phyloP scores from a whole-genome alignment of 53 echinoderm and acorn worm species.

The Luidia sarsii region DNA sequence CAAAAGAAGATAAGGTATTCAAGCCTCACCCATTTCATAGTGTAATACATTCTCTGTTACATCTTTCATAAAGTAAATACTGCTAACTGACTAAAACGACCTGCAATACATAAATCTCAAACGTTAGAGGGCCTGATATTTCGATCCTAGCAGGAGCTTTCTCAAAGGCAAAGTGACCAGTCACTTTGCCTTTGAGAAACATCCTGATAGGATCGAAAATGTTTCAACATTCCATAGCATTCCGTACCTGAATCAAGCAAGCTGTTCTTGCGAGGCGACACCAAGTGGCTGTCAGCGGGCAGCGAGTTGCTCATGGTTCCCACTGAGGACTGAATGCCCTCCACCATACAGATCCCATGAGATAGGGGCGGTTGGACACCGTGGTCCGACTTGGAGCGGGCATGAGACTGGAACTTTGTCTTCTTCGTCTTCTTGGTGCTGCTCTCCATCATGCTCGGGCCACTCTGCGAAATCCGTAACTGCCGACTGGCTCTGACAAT shows the following conservation, averaged over 20 bases:
- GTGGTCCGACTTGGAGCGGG: constrained; percentile 27
- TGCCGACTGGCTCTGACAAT: not conserved
- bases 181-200: no score
- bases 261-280: constrained; percentile 29
- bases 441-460: not conserved
- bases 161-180: no score
- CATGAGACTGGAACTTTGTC: not conserved
- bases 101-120: no score
- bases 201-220: not conserved
- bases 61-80: not conserved
- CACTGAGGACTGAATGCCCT: not conserved
- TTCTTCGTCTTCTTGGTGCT: not conserved
- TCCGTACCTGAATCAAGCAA: constrained; percentile 27
- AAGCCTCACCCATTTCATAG: no score
- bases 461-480: constrained; percentile 3
- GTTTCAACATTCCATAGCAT: not conserved
- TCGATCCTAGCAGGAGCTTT: no score
- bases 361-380: not conserved
- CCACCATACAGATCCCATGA: not conserved
- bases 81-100: no score
- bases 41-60: no score
- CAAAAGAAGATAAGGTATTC: no score
- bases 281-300: constrained; percentile 23
- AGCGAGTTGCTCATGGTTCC: constrained; percentile 18
- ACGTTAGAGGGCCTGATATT: no score